Evolutionary conservation across 2,888 invertebrate genomes (phyloP).

Genomic region (Euproctis similis): DNA sequence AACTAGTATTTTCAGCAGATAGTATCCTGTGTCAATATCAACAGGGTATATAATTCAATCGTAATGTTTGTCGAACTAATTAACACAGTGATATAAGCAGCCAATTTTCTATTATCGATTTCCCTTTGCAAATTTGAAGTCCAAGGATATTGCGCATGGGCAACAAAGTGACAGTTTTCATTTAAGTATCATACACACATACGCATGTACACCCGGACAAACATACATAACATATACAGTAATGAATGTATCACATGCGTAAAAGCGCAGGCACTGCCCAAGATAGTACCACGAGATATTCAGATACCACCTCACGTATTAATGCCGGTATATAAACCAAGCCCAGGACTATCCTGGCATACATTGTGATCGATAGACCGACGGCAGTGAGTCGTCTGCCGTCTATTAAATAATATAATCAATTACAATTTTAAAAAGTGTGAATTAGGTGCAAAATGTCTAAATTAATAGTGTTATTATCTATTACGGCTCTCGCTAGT

Average conservation of each 20-base stretch:
- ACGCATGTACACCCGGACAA: no score
- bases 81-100: conserved; percentile 4
- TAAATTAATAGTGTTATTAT: conserved; percentile 59
- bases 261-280: conserved; percentile 38
- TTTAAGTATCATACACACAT: conserved; percentile 47
- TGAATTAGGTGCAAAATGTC: conserved; percentile 56
- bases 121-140: conserved; percentile 17
- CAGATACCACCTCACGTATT: conserved; percentile 67
- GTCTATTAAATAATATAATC: conserved; percentile 32
- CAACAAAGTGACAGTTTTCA: conserved; percentile 56
- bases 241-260: conserved; percentile 53
- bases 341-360: conserved; percentile 64
- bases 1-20: no score
- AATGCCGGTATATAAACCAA: conserved; percentile 75
- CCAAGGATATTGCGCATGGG: conserved; percentile 16
- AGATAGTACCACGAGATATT: conserved; percentile 54
- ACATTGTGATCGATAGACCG: conserved; percentile 63
- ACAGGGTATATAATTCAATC: no score
- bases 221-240: conserved; percentile 36
- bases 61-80: no score
- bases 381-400: conserved; percentile 67
- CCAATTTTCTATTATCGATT: conserved; percentile 14
- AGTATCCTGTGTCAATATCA: no score
- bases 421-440: no score
- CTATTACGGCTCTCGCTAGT: conserved; percentile 50